These are phyloP conservation scores for Orientallactaga bullata DNA, from an alignment of 2,113 vertebrate species.

Conservation along the genomic window DNA sequence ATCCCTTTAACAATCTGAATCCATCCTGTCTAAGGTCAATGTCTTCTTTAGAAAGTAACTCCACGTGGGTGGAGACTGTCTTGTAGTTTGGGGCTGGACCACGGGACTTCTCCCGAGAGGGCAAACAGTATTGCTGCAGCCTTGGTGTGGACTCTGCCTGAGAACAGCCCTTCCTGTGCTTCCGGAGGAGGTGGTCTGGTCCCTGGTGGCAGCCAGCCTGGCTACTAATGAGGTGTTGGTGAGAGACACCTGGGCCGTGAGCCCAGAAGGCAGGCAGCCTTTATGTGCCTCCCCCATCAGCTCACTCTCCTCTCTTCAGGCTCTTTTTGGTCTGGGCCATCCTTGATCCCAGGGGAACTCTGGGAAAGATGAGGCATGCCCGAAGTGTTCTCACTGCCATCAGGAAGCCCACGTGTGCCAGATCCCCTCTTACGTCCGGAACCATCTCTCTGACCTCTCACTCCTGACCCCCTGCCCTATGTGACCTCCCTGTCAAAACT, in stretches of 20 bases:
- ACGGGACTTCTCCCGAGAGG: not conserved
- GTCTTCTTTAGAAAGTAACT: not conserved
- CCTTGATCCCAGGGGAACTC: not conserved
- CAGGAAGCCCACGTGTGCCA: not conserved
- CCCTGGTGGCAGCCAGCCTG: not conserved
- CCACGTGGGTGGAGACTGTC: not conserved
- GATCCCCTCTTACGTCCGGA: not conserved
- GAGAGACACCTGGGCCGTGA: not conserved
- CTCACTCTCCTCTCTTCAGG: not conserved
- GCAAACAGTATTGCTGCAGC: not conserved
- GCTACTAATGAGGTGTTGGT: not conserved
- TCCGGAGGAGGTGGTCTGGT: not conserved
- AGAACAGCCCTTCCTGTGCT: not conserved
- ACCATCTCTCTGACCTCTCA: not conserved
- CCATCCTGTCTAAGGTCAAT: not conserved
- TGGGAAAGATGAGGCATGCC: not conserved
- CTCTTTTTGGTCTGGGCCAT: not conserved
- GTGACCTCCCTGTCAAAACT: not conserved
- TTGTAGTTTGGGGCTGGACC: too few relatives aligned
- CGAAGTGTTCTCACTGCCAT: too few relatives aligned
- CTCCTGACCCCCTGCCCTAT: accelerated
- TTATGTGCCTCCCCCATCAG: not conserved
- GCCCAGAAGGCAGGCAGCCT: slow-evolving; percentile 3
- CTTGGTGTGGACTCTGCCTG: accelerated
- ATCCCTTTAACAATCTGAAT: not conserved